Base-by-base conservation (phyloP, 2,888 invertebrate species). In the Atethmia centrago region DNA sequence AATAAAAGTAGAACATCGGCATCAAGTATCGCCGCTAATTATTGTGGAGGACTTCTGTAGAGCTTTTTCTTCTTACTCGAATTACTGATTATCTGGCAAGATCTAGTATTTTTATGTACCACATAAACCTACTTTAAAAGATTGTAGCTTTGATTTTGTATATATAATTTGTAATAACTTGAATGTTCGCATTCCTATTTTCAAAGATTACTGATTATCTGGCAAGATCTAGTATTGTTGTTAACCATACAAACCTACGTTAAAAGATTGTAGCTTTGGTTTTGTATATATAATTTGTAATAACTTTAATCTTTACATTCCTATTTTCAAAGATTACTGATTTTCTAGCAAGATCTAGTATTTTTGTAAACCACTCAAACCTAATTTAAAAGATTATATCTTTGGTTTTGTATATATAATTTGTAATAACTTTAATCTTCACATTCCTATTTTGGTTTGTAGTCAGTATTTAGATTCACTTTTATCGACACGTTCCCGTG, bases 1-100 rank as follows among this genome's bases (percentile, higher is more conserved):
- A 83, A 78, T 76, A 82, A 74, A 82, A 84, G 79, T 85, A 78
- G 73, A 79, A 64, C 67, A 85, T 64, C 64, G 74, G 69, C 31
- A 79, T 84, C 75, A 69, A 80, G 80, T 85, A 72, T 77, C 73
- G 55, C 47, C 45, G 65, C 78, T 74, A 85, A 85, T 77, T 76
- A 76, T 75, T 78, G 45, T 80, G 62, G 40, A 72, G 69, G 31
- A 67, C 61, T 70, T 64, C 49, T 58, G 53, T 73, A 62, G 45
- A 76, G 68, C 10, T 56, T 65, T 71, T 63, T 36, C 25, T 71
- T 63, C 36, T 47, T 64, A 53, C 36, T 74, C 31, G 31, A 62
- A 66, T 75, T 71, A 71, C 63, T 62, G 36, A 64, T 47, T 56
- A 55, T 61, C 42, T 36, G 49, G 10, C n/a, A 58, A 45, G 42